Evolutionary conservation across 2,113 vertebrate species (phyloP).

Genomic region (Anser cygnoides): DNA sequence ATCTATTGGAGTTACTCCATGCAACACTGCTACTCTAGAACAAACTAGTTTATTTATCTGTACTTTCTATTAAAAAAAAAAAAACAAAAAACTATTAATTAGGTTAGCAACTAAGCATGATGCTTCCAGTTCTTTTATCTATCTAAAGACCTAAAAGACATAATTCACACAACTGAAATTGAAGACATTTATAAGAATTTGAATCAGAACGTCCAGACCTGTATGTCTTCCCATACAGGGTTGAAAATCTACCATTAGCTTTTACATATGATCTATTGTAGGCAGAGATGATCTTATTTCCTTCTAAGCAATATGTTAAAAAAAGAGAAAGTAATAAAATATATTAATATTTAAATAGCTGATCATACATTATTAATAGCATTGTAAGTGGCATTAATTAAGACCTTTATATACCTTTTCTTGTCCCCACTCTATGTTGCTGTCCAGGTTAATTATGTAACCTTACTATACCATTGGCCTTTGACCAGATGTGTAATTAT

Average conservation of each 20-base stretch:
- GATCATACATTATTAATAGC: slow-evolving; percentile 48
- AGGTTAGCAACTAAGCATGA: not conserved
- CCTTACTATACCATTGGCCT: slow-evolving; percentile 15
- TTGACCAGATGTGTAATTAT: not conserved
- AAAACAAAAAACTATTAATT: not conserved
- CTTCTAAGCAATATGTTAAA: not conserved
- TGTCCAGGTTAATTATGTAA: slow-evolving; percentile 46
- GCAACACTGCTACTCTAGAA: not conserved
- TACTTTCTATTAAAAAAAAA: not conserved
- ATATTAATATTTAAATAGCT: slow-evolving; percentile 59
- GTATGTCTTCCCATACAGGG: not conserved
- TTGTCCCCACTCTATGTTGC: not conserved
- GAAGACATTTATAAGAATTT: not conserved
- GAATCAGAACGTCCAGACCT: not conserved
- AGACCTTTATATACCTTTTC: not conserved
- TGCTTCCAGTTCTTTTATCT: not conserved
- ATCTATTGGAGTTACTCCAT: slow-evolving; percentile 41
- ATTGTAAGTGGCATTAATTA: slow-evolving; percentile 45
- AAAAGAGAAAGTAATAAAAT: slow-evolving; percentile 13
- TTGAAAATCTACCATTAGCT: not conserved
- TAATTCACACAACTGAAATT: not conserved
- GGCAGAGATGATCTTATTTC: not conserved
- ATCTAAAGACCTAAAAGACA: not conserved
- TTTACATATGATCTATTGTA: not conserved
- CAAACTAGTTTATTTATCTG: not conserved